Percentiles rank a stretch among this genome's conserved stretches.
phyloP scores from a whole-genome alignment of 2,797 vertebrate genomes.

The Cephalopachus bancanus region DNA sequence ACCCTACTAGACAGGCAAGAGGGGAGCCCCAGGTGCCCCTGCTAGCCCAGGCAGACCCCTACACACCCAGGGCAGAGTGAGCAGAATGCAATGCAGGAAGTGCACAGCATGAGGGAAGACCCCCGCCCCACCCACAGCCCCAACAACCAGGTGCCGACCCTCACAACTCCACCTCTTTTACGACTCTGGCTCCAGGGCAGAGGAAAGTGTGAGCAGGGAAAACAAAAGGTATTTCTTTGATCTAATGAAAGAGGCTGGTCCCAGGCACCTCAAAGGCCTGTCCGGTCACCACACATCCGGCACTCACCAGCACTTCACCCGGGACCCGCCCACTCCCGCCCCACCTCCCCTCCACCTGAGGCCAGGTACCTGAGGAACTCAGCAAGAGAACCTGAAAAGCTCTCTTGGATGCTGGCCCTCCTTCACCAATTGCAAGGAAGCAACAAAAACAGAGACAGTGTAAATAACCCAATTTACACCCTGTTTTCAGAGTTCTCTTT shows the following conservation, averaged over 20 bases:
- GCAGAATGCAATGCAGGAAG: conserved; percentile 49
- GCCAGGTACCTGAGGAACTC: neutral
- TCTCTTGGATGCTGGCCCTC: conserved; percentile 38
- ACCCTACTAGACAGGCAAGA: neutral
- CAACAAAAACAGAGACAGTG: conserved; percentile 48
- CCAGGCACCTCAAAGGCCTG: conserved; percentile 75
- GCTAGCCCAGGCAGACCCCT: conserved; percentile 54
- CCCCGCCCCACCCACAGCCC: neutral
- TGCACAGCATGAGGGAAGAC: neutral
- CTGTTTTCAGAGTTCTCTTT: conserved; percentile 75
- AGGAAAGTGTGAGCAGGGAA: conserved; percentile 61
- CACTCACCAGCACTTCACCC: conserved; percentile 47
- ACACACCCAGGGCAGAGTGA: neutral
- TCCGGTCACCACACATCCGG: conserved; percentile 34
- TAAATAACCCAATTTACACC: conserved; percentile 78
- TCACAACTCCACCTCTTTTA: conserved; percentile 75
- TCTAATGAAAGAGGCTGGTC: conserved; percentile 74
- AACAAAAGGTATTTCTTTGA: conserved; percentile 85
- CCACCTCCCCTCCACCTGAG: conserved; percentile 27
- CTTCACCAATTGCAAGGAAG: conserved; percentile 6
- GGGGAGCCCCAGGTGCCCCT: neutral
- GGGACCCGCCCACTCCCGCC: neutral
- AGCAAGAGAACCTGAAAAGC: conserved; percentile 55
- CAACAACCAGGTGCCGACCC: conserved; percentile 70
- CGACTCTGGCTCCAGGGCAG: conserved; percentile 71